Evolutionary conservation across 2,797 vertebrate species (phyloP).

Genomic region (Antrozous pallidus): DNA sequence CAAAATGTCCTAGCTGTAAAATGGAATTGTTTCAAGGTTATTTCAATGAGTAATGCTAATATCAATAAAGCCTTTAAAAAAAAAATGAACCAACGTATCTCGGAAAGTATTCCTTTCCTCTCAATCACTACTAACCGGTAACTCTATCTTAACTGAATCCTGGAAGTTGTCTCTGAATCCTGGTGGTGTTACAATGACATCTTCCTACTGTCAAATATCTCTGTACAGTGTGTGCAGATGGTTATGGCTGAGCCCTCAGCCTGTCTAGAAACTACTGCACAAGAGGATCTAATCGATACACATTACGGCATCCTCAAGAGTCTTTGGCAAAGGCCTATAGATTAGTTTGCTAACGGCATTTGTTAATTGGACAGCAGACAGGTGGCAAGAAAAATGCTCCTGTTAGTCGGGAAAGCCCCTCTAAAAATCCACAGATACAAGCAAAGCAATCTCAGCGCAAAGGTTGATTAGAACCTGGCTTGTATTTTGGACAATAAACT

Average conservation of each 20-base stretch:
- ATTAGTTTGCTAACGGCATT: neutral
- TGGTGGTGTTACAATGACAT: neutral
- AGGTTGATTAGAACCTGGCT: conserved; percentile 69
- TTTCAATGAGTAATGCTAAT: conserved; percentile 1
- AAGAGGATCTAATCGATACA: neutral
- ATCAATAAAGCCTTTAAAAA: neutral
- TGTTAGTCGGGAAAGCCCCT: conserved; percentile 41
- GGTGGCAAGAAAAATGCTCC: conserved; percentile 1
- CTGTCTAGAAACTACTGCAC: neutral
- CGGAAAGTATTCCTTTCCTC: neutral
- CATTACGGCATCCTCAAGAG: neutral
- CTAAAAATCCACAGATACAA: conserved; percentile 54
- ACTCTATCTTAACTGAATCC: neutral
- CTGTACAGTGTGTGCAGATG: neutral
- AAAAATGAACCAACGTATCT: neutral
- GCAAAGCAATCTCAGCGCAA: conserved; percentile 54
- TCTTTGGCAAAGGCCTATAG: conserved; percentile 39
- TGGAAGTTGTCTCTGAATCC: neutral
- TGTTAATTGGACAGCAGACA: conserved; percentile 56
- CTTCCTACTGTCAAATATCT: neutral
- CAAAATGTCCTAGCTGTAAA: neutral
- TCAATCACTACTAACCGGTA: neutral
- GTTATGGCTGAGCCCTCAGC: neutral
- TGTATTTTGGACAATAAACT: conserved; percentile 81
- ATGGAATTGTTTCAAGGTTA: conserved; percentile 17